Percentiles rank a stretch among this genome's conserved stretches.
Evolutionary conservation across 1,140 invertebrate species (phyloP).

Genomic region (Brachionus plicatilis): DNA sequence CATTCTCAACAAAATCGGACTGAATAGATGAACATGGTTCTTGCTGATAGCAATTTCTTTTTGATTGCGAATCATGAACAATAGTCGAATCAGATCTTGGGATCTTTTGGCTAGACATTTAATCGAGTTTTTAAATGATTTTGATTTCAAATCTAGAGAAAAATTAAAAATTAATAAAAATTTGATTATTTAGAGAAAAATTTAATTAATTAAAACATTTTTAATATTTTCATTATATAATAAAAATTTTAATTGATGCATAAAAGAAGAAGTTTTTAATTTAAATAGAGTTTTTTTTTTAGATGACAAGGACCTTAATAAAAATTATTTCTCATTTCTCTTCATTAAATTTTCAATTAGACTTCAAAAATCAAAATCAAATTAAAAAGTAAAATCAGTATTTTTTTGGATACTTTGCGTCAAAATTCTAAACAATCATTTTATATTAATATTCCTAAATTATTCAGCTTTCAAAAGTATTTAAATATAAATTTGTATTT

Average conservation of each 20-base stretch:
- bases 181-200: background rate
- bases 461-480: too few species aligned
- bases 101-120: background rate
- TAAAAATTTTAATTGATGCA: background rate
- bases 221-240: background rate
- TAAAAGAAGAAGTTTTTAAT: background rate
- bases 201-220: background rate
- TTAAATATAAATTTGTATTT: too few species aligned
- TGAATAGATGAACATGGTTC: background rate
- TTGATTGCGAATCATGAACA: background rate
- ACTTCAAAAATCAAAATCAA: background rate
- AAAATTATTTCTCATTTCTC: background rate
- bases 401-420: background rate
- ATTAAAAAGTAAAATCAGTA: background rate
- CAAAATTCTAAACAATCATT: too few species aligned
- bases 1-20: background rate
- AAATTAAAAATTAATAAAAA: background rate
- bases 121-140: background rate
- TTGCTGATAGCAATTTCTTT: background rate
- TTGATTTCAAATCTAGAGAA: background rate
- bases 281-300: background rate
- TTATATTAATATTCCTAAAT: too few species aligned
- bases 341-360: background rate
- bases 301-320: background rate
- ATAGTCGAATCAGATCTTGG: background rate